Conservation (phyloP, 1,140 invertebrate species). For the Melipona quadrifasciata region DNA sequence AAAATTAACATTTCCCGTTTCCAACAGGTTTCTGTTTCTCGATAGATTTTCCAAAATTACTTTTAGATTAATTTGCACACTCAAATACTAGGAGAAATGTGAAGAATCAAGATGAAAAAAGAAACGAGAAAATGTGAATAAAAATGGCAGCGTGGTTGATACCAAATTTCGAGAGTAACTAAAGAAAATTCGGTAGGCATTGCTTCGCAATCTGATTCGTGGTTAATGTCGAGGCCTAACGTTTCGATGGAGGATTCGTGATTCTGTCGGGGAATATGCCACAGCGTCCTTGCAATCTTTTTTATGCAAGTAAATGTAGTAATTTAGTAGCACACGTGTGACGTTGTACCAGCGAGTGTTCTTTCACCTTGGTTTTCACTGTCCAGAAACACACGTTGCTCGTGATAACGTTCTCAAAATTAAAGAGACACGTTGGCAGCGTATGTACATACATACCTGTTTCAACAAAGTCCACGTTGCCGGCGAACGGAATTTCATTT, state of each 20-base stretch:
- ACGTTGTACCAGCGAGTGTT: no score
- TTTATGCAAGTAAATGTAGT: background rate
- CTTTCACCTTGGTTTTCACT: no score
- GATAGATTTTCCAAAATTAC: no score
- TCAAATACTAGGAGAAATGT: no score
- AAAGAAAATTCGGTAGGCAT: constrained; percentile 74
- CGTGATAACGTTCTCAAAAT: no score
- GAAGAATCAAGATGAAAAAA: background rate
- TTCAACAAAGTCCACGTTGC: background rate
- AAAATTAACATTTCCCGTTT: background rate
- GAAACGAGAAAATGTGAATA: background rate
- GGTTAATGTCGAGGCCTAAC: constrained; percentile 73
- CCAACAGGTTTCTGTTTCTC: no score
- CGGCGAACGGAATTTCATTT: background rate
- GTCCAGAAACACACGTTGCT: no score
- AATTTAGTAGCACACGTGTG: no score
- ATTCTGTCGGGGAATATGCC: background rate
- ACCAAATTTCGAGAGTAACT: constrained; percentile 66
- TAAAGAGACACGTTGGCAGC: no score
- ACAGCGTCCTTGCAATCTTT: background rate
- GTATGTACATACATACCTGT: no score
- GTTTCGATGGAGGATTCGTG: constrained; percentile 70
- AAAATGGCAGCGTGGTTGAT: constrained; percentile 60
- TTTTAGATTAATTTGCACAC: no score
- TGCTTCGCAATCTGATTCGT: constrained; percentile 78